Evolutionary conservation across 2,113 vertebrate genomes (phyloP).

Genomic region (Myocastor coypus): DNA sequence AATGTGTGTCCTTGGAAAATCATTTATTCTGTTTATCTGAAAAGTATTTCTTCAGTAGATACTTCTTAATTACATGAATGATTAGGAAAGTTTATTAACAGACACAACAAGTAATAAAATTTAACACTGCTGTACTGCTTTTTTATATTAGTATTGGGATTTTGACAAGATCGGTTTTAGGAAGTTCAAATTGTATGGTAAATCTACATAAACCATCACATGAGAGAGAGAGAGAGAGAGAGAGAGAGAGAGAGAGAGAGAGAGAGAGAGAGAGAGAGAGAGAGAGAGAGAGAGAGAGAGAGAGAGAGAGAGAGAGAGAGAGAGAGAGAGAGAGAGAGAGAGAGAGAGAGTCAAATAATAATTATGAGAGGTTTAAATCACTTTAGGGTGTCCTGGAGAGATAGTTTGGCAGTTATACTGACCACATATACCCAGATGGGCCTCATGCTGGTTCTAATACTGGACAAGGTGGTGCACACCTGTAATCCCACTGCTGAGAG

Average conservation of each 20-base stretch:
- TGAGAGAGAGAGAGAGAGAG: too few species aligned
- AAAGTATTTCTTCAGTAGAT: background rate
- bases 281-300: too few species aligned
- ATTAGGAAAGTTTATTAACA: background rate
- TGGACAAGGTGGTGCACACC: too few species aligned
- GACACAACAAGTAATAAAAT: background rate
- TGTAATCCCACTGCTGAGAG: too few species aligned
- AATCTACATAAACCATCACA: background rate
- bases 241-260: too few species aligned
- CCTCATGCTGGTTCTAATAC: too few species aligned
- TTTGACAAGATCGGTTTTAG: slow-evolving; percentile 3
- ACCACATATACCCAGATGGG: too few species aligned
- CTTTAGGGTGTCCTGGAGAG: too few species aligned
- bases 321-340: too few species aligned
- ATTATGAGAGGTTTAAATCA: background rate
- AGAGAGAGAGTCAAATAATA: background rate
- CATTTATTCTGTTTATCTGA: background rate
- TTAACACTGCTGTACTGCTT: background rate
- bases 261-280: too few species aligned
- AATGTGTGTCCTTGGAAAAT: background rate
- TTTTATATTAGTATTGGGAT: background rate
- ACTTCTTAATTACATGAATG: background rate
- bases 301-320: too few species aligned
- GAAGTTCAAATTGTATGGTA: background rate
- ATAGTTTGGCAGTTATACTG: too few species aligned